Conservation (phyloP, 2,888 invertebrate species). For the Cephus pygmeus region DNA sequence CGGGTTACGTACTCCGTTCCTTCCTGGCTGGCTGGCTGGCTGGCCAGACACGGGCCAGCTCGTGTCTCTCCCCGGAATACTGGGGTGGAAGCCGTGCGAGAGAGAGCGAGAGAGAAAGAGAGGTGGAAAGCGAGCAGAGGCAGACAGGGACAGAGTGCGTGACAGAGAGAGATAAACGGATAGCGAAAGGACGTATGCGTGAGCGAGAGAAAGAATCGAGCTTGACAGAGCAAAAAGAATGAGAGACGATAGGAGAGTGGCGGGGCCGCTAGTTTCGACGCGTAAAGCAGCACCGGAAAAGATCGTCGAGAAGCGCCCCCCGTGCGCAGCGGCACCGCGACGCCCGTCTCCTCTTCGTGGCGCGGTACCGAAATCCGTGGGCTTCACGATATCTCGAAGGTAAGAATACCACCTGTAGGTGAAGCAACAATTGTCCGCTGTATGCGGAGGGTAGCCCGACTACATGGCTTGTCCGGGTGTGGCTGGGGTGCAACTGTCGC, state of each 20-base stretch:
- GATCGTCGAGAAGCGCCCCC: background rate
- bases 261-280: background rate
- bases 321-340: background rate
- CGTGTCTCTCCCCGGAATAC: background rate
- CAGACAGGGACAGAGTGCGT: slow-evolving; percentile 4
- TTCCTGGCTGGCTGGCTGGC: background rate
- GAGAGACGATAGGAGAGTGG: background rate
- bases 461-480: slow-evolving; percentile 66
- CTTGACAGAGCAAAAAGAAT: background rate
- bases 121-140: background rate
- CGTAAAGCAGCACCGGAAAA: background rate
- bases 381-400: slow-evolving; percentile 11
- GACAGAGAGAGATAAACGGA: slow-evolving; percentile 4
- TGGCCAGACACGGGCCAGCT: background rate
- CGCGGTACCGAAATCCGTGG: background rate
- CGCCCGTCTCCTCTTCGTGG: background rate
- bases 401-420: slow-evolving; percentile 64
- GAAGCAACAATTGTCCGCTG: slow-evolving; percentile 67
- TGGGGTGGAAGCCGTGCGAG: background rate
- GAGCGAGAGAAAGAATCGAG: background rate
- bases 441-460: slow-evolving; percentile 63
- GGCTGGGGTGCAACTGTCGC: slow-evolving; percentile 60
- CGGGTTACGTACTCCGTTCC: background rate
- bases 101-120: slow-evolving; percentile 8
- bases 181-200: background rate